Base-by-base conservation (phyloP, 92 coral and sea anemone genomes). In the Phenganax stokvisi region DNA sequence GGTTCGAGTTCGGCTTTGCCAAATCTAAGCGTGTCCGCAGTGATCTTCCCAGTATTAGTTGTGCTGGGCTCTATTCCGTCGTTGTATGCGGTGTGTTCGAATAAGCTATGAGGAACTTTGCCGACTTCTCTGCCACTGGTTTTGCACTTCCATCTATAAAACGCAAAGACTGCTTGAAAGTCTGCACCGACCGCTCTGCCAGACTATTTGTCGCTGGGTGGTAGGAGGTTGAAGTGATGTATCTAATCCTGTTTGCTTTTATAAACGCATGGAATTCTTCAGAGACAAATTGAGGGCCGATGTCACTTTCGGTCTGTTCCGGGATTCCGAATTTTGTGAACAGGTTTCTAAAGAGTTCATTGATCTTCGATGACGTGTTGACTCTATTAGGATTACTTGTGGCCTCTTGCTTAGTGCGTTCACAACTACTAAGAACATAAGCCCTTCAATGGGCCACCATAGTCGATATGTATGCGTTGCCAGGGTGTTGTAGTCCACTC, bases 181-280 rank as follows among this genome's bases (percentile, higher is more conserved):
- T 61, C 25, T 61, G 67, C 1, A 61, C 67, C 27, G 25, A 61
- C 25, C 47, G 2, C 47, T 37, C 47, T 1, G 80, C 90, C 67
- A 85, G 64, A 9, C 85, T 83, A 44, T 79, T 86, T 37, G 87
- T 74, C 1, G 89, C 81, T 10, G 81, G 88, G 52, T 88, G 90
- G 73, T 88, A 85, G 12, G 85, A 87, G 28, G 89, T 89, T 13
- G 89, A 85, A 1, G 83, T 77, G 16, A 83, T 79, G 53, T 88
- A 89, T 51, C 20, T 56, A 37, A 89, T 82, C 51, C 85, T 85
- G 52, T 79, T 89, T 10, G 64, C 16, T 83, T 69, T 78, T 10
- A 69, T 13, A 27, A 88, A 88, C 20, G 60, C 53, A 63, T 72
- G 68, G 84, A 88, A 66, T 59, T 85, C 91, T 53, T 77, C 87